These are phyloP conservation scores for Hypercompe scribonia DNA, from an alignment of 2,888 invertebrate genomes.

Conservation along the genomic window DNA sequence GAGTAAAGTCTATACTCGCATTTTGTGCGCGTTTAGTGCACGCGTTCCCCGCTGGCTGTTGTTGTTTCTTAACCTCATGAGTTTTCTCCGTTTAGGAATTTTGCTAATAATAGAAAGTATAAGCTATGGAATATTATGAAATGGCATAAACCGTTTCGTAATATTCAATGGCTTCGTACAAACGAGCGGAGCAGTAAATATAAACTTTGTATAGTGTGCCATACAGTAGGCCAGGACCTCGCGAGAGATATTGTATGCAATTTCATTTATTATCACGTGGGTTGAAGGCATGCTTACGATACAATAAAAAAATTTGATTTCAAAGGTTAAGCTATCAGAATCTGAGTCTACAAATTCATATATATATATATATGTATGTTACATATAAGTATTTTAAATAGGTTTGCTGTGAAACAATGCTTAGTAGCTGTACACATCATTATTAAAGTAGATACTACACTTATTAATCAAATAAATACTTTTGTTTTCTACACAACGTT, in stretches of 20 bases:
- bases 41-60: not conserved
- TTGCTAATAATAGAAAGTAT: not conserved
- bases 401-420: not conserved
- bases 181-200: not conserved
- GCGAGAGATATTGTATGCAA: not conserved
- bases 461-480: constrained; percentile 12
- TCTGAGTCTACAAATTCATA: too few species aligned
- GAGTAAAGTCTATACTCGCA: not conserved
- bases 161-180: too few species aligned
- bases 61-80: not conserved
- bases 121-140: not conserved
- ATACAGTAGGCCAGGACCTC: not conserved
- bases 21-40: too few species aligned
- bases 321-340: too few species aligned
- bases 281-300: too few species aligned
- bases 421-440: not conserved
- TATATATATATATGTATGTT: too few species aligned
- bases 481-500: constrained; percentile 9
- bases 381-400: not conserved
- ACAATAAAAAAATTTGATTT: too few species aligned
- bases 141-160: too few species aligned
- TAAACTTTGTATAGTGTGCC: not conserved
- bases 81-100: not conserved
- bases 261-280: too few species aligned
- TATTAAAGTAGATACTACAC: constrained; percentile 5